These are phyloP conservation scores for Saguinus imperator DNA, from an alignment of 2,113 vertebrate species.

Conservation along the genomic window DNA sequence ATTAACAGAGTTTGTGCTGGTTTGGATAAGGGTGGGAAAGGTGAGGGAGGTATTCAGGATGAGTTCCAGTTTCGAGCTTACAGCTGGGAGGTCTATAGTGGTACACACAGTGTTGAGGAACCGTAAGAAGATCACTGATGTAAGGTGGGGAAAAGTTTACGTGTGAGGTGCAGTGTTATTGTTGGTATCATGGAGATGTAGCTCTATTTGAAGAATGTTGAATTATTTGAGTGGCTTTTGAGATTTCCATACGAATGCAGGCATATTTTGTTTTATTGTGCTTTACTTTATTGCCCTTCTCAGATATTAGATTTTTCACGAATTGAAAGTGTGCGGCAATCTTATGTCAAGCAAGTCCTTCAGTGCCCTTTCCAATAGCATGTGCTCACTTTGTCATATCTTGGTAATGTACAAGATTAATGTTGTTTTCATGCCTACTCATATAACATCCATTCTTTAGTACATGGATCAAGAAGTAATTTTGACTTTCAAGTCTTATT, in stretches of 20 bases:
- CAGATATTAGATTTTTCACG: not conserved
- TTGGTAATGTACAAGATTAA: not conserved
- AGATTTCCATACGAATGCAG: not conserved
- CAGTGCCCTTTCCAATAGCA: not conserved
- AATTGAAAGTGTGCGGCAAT: not conserved
- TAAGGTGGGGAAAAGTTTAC: no score
- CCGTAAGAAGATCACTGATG: not conserved
- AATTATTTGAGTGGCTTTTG: not conserved
- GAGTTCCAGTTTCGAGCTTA: not conserved
- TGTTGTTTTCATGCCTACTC: not conserved
- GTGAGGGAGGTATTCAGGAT: not conserved
- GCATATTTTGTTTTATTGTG: not conserved
- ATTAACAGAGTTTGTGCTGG: not conserved
- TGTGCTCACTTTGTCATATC: not conserved
- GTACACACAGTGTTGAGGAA: not conserved
- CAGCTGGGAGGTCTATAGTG: no score
- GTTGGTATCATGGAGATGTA: not conserved
- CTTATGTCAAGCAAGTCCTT: not conserved
- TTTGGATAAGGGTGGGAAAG: not conserved
- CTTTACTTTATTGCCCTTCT: not conserved
- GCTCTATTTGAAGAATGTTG: not conserved
- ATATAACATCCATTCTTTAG: not conserved
- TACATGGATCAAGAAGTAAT: not conserved
- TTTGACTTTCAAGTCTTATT: not conserved
- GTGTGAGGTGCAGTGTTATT: not conserved